phyloP scores from a whole-genome alignment of 2,113 vertebrate species.

The Leucopsar rothschildi region DNA sequence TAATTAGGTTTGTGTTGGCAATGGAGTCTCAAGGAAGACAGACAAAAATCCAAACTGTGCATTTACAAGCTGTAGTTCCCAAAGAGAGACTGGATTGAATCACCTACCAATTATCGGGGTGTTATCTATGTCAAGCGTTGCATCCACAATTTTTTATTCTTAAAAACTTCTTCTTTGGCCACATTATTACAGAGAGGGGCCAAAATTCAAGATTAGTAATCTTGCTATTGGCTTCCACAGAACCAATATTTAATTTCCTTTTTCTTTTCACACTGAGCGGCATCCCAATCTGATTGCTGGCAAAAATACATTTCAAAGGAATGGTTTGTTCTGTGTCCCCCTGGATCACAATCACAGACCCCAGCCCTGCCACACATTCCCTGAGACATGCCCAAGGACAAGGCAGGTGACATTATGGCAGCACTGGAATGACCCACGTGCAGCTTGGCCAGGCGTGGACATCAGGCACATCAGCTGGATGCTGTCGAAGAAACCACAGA shows the following conservation, averaged over 20 bases:
- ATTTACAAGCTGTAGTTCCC: neutral
- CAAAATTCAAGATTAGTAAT: neutral
- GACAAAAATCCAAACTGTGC: neutral
- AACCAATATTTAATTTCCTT: neutral
- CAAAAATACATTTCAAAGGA: neutral
- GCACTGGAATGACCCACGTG: fast-evolving
- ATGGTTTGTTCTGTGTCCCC: neutral
- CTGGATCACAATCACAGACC: neutral
- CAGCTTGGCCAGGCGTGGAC: neutral
- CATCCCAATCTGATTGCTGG: neutral
- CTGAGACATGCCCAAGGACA: neutral
- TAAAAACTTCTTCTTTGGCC: neutral
- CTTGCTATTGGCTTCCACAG: neutral
- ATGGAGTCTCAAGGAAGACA: neutral
- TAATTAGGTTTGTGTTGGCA: neutral
- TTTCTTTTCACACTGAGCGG: neutral
- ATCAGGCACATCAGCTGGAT: neutral
- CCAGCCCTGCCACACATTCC: neutral
- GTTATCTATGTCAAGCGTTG: neutral
- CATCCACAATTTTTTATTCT: neutral
- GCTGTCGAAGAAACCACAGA: neutral
- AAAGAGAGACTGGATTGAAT: neutral
- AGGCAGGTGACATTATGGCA: neutral
- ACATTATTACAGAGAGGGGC: neutral
- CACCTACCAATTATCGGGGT: neutral